Percentiles rank a stretch among this genome's conserved stretches.
Evolutionary conservation across 92 coral and sea anemone genomes (phyloP).

Genomic region (Isaurus tuberculatus): DNA sequence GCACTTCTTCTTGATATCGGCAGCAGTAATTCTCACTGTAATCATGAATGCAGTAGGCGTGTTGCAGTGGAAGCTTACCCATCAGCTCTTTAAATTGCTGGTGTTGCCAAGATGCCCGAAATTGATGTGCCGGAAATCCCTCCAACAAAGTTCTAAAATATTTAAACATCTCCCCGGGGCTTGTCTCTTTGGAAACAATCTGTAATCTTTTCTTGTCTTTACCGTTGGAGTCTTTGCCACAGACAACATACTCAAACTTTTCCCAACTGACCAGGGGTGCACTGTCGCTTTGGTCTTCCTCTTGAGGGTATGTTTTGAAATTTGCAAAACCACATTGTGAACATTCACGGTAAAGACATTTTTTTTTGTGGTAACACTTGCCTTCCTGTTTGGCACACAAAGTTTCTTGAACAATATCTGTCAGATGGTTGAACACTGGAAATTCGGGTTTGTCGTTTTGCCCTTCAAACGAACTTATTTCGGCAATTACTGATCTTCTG

Average conservation of each 20-base stretch:
- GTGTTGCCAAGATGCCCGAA: not conserved
- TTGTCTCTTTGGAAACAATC: slow-evolving; percentile 3
- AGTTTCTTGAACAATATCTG: not conserved
- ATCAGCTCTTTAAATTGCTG: not conserved
- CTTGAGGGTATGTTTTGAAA: slow-evolving; percentile 6
- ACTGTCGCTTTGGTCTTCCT: not conserved
- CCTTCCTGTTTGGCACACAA: not conserved
- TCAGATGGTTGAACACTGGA: not conserved
- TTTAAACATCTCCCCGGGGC: not conserved
- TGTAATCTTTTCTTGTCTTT: too few relatives aligned
- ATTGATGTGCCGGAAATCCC: too few relatives aligned
- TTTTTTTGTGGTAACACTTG: not conserved
- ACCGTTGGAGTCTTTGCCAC: slow-evolving; percentile 12
- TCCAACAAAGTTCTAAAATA: too few relatives aligned
- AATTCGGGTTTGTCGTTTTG: not conserved
- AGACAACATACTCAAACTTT: not conserved
- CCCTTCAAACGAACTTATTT: too few relatives aligned
- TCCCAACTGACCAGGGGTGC: not conserved
- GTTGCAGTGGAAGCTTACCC: not conserved
- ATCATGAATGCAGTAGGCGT: too few relatives aligned
- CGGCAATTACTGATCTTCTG: too few relatives aligned
- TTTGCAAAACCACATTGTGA: slow-evolving; percentile 1
- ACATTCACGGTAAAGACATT: slow-evolving; percentile 15
- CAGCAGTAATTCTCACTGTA: not conserved
- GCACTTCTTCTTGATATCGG: not conserved